phyloP scores from a whole-genome alignment of 2,113 vertebrate genomes.

The Ictalurus furcatus region DNA sequence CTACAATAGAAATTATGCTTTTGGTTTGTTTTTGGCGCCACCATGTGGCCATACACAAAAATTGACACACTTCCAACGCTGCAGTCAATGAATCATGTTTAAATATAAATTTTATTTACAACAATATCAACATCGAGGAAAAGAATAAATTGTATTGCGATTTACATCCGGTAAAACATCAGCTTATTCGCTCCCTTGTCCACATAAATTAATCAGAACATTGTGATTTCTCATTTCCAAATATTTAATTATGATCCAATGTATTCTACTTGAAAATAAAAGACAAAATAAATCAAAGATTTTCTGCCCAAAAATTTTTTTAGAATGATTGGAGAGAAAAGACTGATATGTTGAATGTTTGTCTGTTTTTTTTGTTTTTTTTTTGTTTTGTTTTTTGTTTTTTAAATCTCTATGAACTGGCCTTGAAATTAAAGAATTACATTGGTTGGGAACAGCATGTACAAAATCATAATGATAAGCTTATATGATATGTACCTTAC shows the following conservation, averaged over 20 bases:
- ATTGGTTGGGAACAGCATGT: slow-evolving; percentile 48
- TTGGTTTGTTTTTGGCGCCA: slow-evolving; percentile 38
- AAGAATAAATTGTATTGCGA: slow-evolving; percentile 77
- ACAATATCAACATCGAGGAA: slow-evolving; percentile 87
- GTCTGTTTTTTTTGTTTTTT: too few relatives aligned
- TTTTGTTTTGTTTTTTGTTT: too few relatives aligned
- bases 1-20: not conserved
- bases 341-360: slow-evolving; percentile 66
- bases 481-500: slow-evolving; percentile 68
- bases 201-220: slow-evolving; percentile 59
- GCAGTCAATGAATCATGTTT: slow-evolving; percentile 67
- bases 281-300: slow-evolving; percentile 55
- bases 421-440: slow-evolving; percentile 50
- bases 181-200: slow-evolving; percentile 65
- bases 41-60: slow-evolving; percentile 32
- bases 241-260: slow-evolving; percentile 65
- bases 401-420: slow-evolving; percentile 39
- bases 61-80: not conserved
- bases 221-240: slow-evolving; percentile 53
- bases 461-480: slow-evolving; percentile 61
- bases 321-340: slow-evolving; percentile 57
- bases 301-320: slow-evolving; percentile 52
- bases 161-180: slow-evolving; percentile 80
- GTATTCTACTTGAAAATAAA: slow-evolving; percentile 61
- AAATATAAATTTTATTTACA: slow-evolving; percentile 99